Conservation (phyloP, 2,797 vertebrate genomes). For the Phataginus tetradactyla region DNA sequence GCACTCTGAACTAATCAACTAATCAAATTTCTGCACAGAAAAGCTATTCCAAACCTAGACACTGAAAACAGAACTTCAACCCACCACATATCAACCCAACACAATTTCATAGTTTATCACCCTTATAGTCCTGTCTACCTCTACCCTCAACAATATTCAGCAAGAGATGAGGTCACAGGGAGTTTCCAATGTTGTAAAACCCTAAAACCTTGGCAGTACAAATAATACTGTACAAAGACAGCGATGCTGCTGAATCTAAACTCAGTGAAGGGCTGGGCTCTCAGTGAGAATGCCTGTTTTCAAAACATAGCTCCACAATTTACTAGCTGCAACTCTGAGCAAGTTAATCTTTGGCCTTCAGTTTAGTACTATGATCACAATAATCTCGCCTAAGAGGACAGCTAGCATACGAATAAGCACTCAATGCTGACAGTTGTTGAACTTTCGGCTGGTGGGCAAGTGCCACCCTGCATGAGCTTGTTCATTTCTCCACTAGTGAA, state of each 20-base stretch:
- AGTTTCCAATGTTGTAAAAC: slow-evolving; percentile 23
- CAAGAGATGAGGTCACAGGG: slow-evolving; percentile 13
- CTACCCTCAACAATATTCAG: not conserved
- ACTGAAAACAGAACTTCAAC: slow-evolving; percentile 21
- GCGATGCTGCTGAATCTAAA: not conserved
- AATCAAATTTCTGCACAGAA: slow-evolving; percentile 23
- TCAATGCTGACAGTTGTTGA: not conserved
- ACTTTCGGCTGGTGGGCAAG: not conserved
- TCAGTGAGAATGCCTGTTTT: not conserved
- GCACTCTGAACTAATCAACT: not conserved
- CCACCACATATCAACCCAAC: not conserved
- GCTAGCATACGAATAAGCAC: not conserved
- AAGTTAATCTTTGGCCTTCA: not conserved
- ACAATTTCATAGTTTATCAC: not conserved
- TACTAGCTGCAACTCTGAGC: not conserved
- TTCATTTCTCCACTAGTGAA: not conserved
- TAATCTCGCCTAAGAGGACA: not conserved
- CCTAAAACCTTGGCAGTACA: slow-evolving; percentile 20
- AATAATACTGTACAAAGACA: not conserved
- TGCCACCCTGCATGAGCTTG: not conserved
- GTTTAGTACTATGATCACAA: not conserved
- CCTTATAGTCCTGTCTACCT: not conserved
- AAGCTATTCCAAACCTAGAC: not conserved
- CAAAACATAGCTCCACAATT: not conserved
- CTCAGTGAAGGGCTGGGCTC: not conserved